Base-by-base conservation (phyloP, 2,888 invertebrate species). In the Leptinotarsa tumamoca region DNA sequence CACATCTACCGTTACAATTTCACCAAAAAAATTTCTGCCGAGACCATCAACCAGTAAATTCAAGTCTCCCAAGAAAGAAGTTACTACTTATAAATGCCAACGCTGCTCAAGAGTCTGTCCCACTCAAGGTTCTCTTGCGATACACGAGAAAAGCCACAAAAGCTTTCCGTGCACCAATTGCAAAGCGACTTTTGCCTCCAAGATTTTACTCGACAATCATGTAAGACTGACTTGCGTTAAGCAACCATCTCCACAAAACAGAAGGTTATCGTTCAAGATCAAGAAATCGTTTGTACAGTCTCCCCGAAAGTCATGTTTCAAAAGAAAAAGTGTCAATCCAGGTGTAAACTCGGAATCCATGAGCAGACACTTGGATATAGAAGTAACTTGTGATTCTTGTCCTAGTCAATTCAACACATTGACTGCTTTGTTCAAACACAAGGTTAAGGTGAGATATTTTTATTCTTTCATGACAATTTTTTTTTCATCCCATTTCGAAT, bases 141-240 rank as follows among this genome's bases (percentile, higher is more conserved):
- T 80, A 49, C 88, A 88, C 73, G 71, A 79, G 54, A 84, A 84
- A 80, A 80, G 79, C 13, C 87, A 87, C 79, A 85, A 84, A 76
- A 83, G 80, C 54, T 85, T 84, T 69, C 72, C 77, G 0, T 88
- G 88, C 78, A 72, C 74, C 5, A 83, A 83, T 17, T 88, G 88
- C 74, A 78, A 80, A 10, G 71, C 76, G 10, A 74, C 78, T 2
- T 88, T 88, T 76, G 43, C 81, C 7, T 87, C 87, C 3, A 85
- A 85, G 76, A 71, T 87, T 15, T 75, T 86, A 18, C 78, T 88
- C 0, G 87, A 87, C 68, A 80, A 83, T 27, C 88, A 88, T 73
- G 73, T 86, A 4, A 80, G 86, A 14, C 82, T 81, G 33, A 85
- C 81, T 63, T 88, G 88, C 74, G 86, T 88, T 4, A 88, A 88